Evolutionary conservation across 1,140 invertebrate genomes (phyloP).

Genomic region (Tribolium castaneum): DNA sequence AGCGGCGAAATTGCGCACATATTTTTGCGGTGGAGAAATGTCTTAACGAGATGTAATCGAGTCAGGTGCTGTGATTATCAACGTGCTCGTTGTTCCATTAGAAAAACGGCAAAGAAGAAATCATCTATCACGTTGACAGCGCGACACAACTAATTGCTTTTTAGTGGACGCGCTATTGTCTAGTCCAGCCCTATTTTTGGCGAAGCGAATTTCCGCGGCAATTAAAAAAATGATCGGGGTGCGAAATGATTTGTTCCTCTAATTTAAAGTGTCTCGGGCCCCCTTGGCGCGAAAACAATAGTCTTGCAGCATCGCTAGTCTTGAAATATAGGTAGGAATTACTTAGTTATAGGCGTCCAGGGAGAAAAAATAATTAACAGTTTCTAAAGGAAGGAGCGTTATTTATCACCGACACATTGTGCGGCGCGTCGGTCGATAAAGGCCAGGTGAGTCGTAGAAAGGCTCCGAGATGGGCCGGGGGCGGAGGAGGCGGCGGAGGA

Average conservation of each 20-base stretch:
- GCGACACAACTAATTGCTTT: background rate
- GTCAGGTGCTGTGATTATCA: constrained; percentile 6
- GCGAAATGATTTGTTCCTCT: no score
- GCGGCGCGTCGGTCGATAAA: constrained; percentile 48
- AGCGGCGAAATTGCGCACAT: constrained; percentile 6
- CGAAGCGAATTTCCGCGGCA: background rate
- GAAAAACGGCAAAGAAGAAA: no score
- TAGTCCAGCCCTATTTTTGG: background rate
- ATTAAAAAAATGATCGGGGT: background rate
- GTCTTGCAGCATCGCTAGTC: constrained; percentile 34
- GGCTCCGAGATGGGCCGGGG: constrained; percentile 43
- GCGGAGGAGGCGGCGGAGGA: constrained; percentile 32
- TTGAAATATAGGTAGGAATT: constrained; percentile 44
- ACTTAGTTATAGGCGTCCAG: constrained; percentile 49
- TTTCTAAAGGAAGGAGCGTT: constrained; percentile 49
- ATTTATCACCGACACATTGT: constrained; percentile 46
- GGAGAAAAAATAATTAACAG: constrained; percentile 53
- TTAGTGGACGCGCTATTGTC: background rate
- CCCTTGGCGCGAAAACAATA: constrained; percentile 21
- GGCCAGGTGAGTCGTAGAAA: constrained; percentile 52
- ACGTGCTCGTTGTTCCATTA: background rate
- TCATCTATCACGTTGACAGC: no score
- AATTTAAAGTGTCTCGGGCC: constrained; percentile 5
- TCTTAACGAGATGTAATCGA: constrained; percentile 17
- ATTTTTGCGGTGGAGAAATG: background rate